Conservation (phyloP, 2,888 invertebrate species). For the Ptychoptera contaminata region DNA sequence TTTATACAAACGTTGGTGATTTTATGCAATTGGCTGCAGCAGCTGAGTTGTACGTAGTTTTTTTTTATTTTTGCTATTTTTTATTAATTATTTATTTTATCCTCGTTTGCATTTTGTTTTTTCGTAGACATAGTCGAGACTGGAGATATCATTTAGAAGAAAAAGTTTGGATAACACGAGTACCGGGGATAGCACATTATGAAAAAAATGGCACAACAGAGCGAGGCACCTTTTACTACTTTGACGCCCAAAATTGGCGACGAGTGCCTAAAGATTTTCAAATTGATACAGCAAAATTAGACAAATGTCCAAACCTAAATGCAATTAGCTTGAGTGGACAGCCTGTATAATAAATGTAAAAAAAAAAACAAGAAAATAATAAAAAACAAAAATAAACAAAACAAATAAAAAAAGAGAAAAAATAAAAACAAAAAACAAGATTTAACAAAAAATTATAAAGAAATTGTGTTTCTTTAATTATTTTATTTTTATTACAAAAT, state of each 20-base stretch:
- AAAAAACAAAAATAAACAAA: conserved; percentile 4
- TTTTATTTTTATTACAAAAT: neutral
- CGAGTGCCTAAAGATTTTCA: conserved; percentile 98
- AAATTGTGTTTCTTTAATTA: neutral
- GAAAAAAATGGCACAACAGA: conserved; percentile 95
- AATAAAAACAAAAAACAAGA: conserved; percentile 8
- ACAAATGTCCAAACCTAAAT: conserved; percentile 44
- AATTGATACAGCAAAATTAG: conserved; percentile 97
- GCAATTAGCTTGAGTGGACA: conserved; percentile 32
- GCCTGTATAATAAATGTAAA: conserved; percentile 28
- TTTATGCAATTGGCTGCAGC: conserved; percentile 95
- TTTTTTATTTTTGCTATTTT: conserved; percentile 7
- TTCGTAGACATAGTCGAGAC: conserved; percentile 89
- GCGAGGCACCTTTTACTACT: conserved; percentile 97
- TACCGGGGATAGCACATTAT: conserved; percentile 83
- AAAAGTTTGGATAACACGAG: conserved; percentile 97
- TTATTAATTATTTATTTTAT: no score
- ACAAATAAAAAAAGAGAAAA: conserved; percentile 3
- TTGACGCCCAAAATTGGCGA: conserved; percentile 97
- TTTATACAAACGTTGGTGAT: conserved; percentile 98
- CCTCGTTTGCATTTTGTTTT: no score
- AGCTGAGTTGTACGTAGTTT: conserved; percentile 72
- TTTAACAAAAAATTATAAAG: conserved; percentile 5
- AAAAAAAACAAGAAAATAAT: conserved; percentile 9
- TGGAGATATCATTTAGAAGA: conserved; percentile 99